Percentiles rank a stretch among this genome's conserved stretches.
Evolutionary conservation across 2,888 invertebrate genomes (phyloP).

Genomic region (Minunthozetes semirufus): DNA sequence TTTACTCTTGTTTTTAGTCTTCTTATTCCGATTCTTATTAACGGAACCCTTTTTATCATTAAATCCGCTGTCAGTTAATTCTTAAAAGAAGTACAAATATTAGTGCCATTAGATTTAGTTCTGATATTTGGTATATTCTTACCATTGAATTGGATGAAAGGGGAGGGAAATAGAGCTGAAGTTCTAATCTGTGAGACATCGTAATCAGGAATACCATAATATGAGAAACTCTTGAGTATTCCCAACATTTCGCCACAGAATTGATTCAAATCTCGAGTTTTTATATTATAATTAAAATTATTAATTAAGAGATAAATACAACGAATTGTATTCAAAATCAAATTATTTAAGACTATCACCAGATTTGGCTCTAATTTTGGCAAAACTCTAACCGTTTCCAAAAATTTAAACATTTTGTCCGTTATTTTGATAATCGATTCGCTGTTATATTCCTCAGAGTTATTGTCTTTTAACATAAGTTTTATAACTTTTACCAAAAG

Average conservation of each 20-base stretch:
- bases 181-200: background rate
- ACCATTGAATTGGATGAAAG: background rate
- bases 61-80: background rate
- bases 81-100: background rate
- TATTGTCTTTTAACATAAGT: constrained; percentile 4
- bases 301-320: constrained; percentile 3
- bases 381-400: background rate
- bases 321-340: constrained; percentile 23
- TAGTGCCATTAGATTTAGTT: background rate
- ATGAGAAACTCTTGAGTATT: background rate
- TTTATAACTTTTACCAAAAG: background rate
- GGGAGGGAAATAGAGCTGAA: constrained; percentile 4
- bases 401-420: background rate
- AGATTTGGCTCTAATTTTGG: background rate
- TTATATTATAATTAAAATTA: constrained; percentile 9
- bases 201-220: constrained; percentile 7
- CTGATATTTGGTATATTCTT: background rate
- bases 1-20: background rate
- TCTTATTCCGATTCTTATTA: background rate
- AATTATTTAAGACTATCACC: background rate
- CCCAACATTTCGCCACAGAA: constrained; percentile 1
- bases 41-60: background rate
- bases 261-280: background rate
- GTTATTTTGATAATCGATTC: constrained; percentile 6
- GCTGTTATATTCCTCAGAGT: background rate